These are phyloP conservation scores for Blera fallax DNA, from an alignment of 2,888 invertebrate species.

Conservation along the genomic window DNA sequence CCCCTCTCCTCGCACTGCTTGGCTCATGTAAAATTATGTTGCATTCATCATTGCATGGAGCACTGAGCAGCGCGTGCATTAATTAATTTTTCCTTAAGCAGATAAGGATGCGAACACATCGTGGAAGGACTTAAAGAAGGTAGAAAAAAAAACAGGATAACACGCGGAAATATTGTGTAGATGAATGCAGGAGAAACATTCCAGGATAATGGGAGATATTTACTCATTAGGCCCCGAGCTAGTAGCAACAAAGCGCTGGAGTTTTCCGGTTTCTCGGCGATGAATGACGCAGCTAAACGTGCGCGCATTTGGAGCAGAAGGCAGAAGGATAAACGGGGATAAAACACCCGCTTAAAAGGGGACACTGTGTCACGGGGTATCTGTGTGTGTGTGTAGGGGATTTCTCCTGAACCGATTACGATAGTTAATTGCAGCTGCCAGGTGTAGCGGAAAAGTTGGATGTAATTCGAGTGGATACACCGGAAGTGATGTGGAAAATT, in stretches of 20 bases:
- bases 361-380: background rate
- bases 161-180: conserved; percentile 33
- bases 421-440: conserved; percentile 19
- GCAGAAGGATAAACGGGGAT: background rate
- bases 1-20: too few relatives aligned
- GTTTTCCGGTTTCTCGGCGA: conserved; percentile 4
- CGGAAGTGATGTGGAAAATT: background rate
- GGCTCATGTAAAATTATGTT: conserved; percentile 21
- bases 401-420: background rate
- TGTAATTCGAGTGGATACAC: too few relatives aligned
- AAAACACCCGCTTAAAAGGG: background rate
- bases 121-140: background rate
- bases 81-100: conserved; percentile 40
- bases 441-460: background rate
- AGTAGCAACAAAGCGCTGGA: background rate
- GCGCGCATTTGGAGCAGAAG: background rate
- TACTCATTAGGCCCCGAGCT: conserved; percentile 34
- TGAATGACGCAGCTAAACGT: background rate
- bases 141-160: background rate
- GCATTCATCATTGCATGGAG: background rate
- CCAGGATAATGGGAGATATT: conserved; percentile 30
- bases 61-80: background rate
- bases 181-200: background rate
- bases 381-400: background rate
- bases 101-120: conserved; percentile 4